Percentiles rank a stretch among this genome's conserved stretches.
phyloP scores from a whole-genome alignment of 2,888 invertebrate species.

The Cetonia aurata region DNA sequence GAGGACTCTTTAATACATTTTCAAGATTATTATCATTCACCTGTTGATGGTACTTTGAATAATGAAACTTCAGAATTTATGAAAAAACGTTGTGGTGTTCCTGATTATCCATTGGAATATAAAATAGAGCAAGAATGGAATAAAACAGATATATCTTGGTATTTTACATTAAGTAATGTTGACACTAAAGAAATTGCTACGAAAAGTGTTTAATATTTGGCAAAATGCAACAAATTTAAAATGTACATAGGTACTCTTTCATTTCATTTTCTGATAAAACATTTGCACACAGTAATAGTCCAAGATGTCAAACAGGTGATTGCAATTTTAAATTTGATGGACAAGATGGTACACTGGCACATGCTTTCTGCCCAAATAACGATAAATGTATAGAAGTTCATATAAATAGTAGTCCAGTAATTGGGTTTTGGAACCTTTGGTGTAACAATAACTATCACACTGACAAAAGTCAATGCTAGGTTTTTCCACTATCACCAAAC shows the following conservation, averaged over 20 bases:
- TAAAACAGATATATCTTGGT: slow-evolving; percentile 15
- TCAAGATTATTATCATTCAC: slow-evolving; percentile 10
- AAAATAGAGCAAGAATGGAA: slow-evolving; percentile 1
- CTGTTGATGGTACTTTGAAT: slow-evolving; percentile 15
- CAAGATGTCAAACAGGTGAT: neutral
- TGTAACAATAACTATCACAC: too few species aligned
- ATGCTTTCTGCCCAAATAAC: neutral
- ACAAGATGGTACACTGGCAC: neutral
- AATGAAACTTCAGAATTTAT: slow-evolving; percentile 16
- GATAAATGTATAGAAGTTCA: slow-evolving; percentile 1
- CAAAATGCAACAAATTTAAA: neutral
- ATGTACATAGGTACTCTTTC: neutral
- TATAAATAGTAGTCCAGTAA: neutral
- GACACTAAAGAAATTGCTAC: neutral
- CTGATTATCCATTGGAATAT: slow-evolving; percentile 1
- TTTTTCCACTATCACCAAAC: too few species aligned
- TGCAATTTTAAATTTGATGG: neutral
- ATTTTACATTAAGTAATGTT: slow-evolving; percentile 16
- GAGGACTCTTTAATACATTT: slow-evolving; percentile 6
- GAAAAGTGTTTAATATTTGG: neutral
- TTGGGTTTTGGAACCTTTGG: too few species aligned
- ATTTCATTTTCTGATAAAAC: neutral
- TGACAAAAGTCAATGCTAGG: too few species aligned
- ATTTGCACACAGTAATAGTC: neutral
- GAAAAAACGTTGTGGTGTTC: slow-evolving; percentile 18